Conservation (phyloP, 1,140 invertebrate genomes). For the Ceratitis capitata region DNA sequence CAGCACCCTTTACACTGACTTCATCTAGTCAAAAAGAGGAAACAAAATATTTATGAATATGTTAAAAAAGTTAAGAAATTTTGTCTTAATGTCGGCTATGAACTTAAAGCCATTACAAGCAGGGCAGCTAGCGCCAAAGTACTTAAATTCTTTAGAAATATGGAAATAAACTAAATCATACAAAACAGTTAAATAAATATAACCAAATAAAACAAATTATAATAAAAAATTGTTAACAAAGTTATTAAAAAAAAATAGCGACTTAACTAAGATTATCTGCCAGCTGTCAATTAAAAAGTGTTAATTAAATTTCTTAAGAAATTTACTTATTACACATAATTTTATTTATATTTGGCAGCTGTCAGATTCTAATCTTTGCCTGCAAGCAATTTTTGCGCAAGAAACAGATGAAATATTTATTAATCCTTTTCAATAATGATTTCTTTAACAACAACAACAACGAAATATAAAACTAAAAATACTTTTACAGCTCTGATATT, state of each 20-base stretch:
- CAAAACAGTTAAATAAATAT: no score
- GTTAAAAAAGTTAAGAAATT: neutral
- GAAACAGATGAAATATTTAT: neutral
- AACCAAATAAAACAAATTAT: neutral
- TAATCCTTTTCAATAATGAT: neutral
- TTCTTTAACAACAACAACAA: neutral
- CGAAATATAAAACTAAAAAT: neutral
- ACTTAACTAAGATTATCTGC: neutral
- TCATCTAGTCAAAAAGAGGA: neutral
- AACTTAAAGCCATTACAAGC: neutral
- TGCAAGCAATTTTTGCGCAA: neutral
- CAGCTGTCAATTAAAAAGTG: neutral
- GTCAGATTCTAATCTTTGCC: neutral
- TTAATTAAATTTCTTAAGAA: neutral
- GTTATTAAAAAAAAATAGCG: neutral
- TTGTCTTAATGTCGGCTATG: neutral
- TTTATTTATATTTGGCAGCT: neutral
- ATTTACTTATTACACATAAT: neutral
- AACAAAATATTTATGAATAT: neutral
- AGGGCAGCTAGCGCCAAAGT: neutral
- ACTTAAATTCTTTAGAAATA: neutral
- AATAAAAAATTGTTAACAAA: neutral
- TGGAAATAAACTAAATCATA: no score
- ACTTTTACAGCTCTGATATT: neutral
- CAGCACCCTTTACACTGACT: neutral